Base-by-base conservation (phyloP, 2,888 invertebrate species). In the Cataglyphis livida region DNA sequence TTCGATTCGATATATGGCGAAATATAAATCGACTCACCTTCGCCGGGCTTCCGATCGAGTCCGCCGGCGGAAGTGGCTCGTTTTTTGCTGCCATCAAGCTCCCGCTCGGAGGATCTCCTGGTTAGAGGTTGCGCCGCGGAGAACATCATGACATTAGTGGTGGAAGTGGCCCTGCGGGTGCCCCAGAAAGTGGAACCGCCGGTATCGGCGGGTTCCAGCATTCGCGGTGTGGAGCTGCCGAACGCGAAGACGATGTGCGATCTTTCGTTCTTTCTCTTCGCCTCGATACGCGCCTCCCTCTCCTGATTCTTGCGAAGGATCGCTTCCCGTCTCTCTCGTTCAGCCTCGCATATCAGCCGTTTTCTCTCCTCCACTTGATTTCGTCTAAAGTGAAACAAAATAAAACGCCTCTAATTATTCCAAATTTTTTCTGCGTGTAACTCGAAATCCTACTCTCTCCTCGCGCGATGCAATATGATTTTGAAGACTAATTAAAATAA, bases 151-250 rank as follows among this genome's bases (percentile, higher is more conserved):
- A 98, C 98, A 95, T 98, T 98, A 93, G 97, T 97, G 90, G 98
- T 98, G 93, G 98, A 98, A 93, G 98, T 98, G 91, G 98, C 98
- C 95, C 98, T 97, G 95, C 98, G 96, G 94, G 97, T 97, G 89
- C 97, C 97, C 98, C 98, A 98, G 96, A 97, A 98, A 92, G 97
- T 96, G 7, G 94, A 91, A 88, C 97, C 96, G 82, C 96, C 96
- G 89, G 97, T 96, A 94, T 98, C 98, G 85, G 97, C 96, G 79
- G 98, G 97, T 94, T 98, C 98, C 92, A 98, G 95, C 95, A 98
- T 96, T 87, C 98, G 96, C 86, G 98, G 98, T 86, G 98, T 98
- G 90, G 98, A 98, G 91, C 98, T 98, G 84, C 98, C 98, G 95
- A 98, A 98, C 79, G 98, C 98, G 95, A 98, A 98, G 81, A 97